Evolutionary conservation across 2,113 vertebrate species (phyloP), one percentile per base, ranked within the genome.

Genomic region (Saccopteryx bilineata): DNA sequence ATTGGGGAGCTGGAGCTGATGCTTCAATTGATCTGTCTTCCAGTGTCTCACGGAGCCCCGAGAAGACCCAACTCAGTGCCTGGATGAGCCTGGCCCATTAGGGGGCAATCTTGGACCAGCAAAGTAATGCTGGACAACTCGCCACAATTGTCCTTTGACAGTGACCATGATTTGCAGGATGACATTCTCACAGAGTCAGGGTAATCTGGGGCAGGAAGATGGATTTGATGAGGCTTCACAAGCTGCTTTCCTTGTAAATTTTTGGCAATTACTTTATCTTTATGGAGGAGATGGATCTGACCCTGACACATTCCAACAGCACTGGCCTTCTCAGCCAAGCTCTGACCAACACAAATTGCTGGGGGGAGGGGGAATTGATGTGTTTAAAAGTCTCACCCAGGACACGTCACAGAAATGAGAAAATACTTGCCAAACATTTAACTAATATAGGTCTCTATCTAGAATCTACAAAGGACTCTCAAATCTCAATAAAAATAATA

Each of bases 11-110:
- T 8, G 28, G 94, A 79, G 39, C 33, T 1, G 86, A 65, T 65
- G 28, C 46, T 94, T 61, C 33, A 90, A n/a, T 95, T 96, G 60
- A 1, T 88, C 86, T 97, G 50, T 80, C 68, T 72, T 84, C 21
- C 23, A 61, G 65, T 54, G 87, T 58, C 39, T 93, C 13, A 0
- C 26, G 28, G 87, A 84, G 81, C 89, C 86, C 26, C 0, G 10
- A 21, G 12, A 39, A 60, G 86, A 21, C 72, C 65, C 9, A 61
- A 17, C 61, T 31, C 0, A 2, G 78, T 1, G 56, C 31, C 60
- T 1, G 0, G 13, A 74, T 56, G 89, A 69, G 88, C 14, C 11
- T 9, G 56, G 31, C 66, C 78, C 90, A 9, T 68, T 81, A 71
- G 81, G 83, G 92, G 33, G 28, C 26, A 3, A 75, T 33, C 93